Conservation (phyloP, 2,888 invertebrate species). For the Eupithecia pulchellata region DNA sequence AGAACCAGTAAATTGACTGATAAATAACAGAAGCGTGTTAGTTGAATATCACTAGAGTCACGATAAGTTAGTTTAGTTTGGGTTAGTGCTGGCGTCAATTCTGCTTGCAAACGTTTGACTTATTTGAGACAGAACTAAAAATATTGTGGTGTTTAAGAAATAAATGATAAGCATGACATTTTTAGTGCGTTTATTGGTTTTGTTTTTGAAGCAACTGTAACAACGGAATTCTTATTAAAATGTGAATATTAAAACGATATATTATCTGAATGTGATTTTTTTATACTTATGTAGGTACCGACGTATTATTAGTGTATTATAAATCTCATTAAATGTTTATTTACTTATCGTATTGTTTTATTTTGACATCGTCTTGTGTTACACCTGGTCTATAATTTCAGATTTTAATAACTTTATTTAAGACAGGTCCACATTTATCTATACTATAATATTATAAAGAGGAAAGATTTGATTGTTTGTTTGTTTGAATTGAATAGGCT, state of each 20-base stretch:
- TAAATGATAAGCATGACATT: not conserved
- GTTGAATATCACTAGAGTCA: not conserved
- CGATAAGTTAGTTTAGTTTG: not conserved
- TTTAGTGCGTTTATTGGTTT: not conserved
- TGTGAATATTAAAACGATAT: not conserved
- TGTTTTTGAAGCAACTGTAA: not conserved
- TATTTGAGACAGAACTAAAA: not conserved
- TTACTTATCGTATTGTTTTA: not conserved
- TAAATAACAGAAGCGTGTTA: not conserved
- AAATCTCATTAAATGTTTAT: slow-evolving; percentile 2
- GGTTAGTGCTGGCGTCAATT: not conserved
- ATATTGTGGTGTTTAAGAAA: not conserved
- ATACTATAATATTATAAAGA: too few relatives aligned
- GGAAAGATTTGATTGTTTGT: too few relatives aligned
- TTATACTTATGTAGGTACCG: not conserved
- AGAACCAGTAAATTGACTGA: not conserved
- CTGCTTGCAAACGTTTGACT: not conserved
- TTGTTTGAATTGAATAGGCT: too few relatives aligned
- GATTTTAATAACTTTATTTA: too few relatives aligned
- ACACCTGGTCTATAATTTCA: not conserved
- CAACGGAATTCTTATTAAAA: not conserved
- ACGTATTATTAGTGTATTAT: not conserved
- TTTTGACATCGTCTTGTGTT: not conserved
- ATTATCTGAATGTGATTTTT: not conserved
- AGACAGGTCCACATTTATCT: too few relatives aligned